A percentile compares a stretch with the other conserved stretches of the same genome.
These are phyloP conservation scores for Stenolophus ochropezus DNA, from an alignment of 2,888 invertebrate genomes.

Conservation along the genomic window DNA sequence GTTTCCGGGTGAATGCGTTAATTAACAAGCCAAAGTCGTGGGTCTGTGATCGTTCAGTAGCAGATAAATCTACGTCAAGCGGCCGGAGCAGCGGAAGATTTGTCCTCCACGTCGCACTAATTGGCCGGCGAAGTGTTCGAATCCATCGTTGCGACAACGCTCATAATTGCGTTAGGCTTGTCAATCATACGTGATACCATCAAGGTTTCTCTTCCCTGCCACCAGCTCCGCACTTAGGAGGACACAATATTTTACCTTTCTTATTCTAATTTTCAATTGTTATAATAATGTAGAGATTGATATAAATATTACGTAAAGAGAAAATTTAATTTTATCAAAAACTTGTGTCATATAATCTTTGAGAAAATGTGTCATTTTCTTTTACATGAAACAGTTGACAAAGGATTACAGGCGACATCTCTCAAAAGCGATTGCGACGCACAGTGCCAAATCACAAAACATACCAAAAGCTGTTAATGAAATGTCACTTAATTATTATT, in stretches of 20 bases:
- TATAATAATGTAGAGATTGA: too few relatives aligned
- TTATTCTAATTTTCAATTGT: background rate
- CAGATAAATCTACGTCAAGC: conserved; percentile 28
- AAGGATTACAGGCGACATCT: too few relatives aligned
- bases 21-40: background rate
- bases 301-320: too few relatives aligned
- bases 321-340: too few relatives aligned
- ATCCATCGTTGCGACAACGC: conserved; percentile 35
- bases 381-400: too few relatives aligned
- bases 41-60: conserved; percentile 21
- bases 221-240: background rate
- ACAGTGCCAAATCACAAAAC: too few relatives aligned
- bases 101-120: conserved; percentile 9
- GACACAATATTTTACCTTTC: background rate
- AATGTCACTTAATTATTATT: too few relatives aligned
- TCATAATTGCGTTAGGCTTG: conserved; percentile 45
- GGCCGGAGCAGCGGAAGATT: background rate
- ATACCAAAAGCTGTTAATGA: too few relatives aligned
- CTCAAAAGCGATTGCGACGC: too few relatives aligned
- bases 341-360: too few relatives aligned
- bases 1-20: background rate
- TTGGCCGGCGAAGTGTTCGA: conserved; percentile 33
- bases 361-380: too few relatives aligned
- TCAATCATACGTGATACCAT: conserved; percentile 37
- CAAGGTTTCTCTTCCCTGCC: background rate